Percentiles rank a stretch among this genome's conserved stretches.
Evolutionary conservation across 2,888 invertebrate species (phyloP).

Genomic region (Tigriopus californicus): DNA sequence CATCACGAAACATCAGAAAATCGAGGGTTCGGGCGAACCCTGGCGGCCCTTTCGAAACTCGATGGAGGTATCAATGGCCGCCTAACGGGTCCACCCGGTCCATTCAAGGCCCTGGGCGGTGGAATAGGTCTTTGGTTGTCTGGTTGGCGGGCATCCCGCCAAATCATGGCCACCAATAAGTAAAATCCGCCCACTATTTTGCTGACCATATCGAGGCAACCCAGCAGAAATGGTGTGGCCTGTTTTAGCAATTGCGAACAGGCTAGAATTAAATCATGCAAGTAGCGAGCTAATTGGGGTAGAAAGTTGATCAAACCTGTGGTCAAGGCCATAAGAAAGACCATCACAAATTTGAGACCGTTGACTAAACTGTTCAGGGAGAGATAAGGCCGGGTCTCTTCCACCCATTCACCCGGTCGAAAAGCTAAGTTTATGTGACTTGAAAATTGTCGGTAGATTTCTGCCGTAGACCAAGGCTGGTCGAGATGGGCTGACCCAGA

Average conservation of each 20-base stretch:
- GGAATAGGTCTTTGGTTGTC: too few species aligned
- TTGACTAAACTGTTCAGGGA: background rate
- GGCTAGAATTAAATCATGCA: background rate
- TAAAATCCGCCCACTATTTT: background rate
- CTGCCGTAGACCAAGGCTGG: background rate
- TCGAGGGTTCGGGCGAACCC: too few species aligned
- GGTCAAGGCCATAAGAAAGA: background rate
- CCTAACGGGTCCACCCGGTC: too few species aligned
- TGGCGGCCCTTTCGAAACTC: too few species aligned
- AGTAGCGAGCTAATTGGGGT: background rate
- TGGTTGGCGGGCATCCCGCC: background rate
- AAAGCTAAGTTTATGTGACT: background rate
- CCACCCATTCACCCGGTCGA: background rate
- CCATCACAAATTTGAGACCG: background rate
- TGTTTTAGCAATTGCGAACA: background rate
- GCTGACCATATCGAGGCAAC: background rate
- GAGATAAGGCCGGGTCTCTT: background rate
- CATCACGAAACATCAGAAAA: too few species aligned
- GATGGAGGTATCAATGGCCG: too few species aligned
- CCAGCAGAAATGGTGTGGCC: background rate
- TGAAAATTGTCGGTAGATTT: background rate
- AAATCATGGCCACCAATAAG: background rate
- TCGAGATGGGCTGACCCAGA: background rate
- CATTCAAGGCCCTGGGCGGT: too few species aligned
- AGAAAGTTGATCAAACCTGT: background rate